Base-by-base conservation (phyloP, 2,888 invertebrate genomes). In the Malacosoma neustria region DNA sequence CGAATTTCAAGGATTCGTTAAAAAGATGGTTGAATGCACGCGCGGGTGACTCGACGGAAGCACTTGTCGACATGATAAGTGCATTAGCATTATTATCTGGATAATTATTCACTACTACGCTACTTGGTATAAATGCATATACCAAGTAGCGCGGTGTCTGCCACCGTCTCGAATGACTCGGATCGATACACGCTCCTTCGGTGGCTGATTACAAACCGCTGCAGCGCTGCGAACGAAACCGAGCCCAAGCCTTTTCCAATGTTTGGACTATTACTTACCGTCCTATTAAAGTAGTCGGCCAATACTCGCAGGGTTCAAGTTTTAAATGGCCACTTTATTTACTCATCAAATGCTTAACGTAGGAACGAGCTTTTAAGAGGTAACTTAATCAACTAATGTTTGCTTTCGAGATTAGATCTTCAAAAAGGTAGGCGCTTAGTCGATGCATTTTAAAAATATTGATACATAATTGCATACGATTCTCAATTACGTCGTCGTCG, bases 31-130 rank as follows among this genome's bases (percentile, higher is more conserved):
- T n/a, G n/a, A n/a, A n/a, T n/a, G n/a, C n/a, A n/a, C n/a, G 48
- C 53, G 51, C 57, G 47, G 45, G 54, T 63, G 56, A 47, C 61
- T 60, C 73, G 69, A 61, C 80, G 84, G 82, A 82, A 81, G 68
- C 77, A 69, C 63, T 73, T 73, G 76, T 77, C 72, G 77, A 77
- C 77, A 80, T 70, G 81, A 84, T 82, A 82, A 84, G 81, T 82
- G 81, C 82, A 84, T 84, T 84, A 84, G 81, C 84, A 85, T 85
- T 84, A 81, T 80, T 84, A 84, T 84, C 84, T 80, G 72, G 64
- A 79, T 81, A 82, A 85, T 85, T 85, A 82, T 80, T 81, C 72
- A 72, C 74, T 71, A 80, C 80, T 79, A 81, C 82, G 84, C 80
- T 76, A n/a, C n/a, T n/a, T n/a, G n/a, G n/a, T n/a, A n/a, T n/a